These are phyloP conservation scores for Nerophis lumbriciformis DNA, from an alignment of 2,113 vertebrate species.

Conservation along the genomic window DNA sequence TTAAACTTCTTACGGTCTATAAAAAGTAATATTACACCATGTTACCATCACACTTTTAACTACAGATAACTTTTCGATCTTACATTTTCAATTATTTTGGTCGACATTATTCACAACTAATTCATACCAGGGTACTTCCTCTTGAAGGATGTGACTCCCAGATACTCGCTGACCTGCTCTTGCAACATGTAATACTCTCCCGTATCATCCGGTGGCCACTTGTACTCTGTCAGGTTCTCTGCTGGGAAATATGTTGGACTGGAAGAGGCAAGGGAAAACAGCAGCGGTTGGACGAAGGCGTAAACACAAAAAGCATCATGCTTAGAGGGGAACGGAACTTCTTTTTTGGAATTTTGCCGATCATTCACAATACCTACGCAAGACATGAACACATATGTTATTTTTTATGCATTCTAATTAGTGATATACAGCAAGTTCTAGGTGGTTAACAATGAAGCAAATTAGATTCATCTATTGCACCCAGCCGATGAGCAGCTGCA, in stretches of 20 bases:
- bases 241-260: slow-evolving; percentile 95
- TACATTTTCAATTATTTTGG: background rate
- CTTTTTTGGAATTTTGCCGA: too few species aligned
- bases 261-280: slow-evolving; percentile 14
- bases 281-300: background rate
- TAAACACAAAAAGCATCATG: background rate
- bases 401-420: too few species aligned
- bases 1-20: background rate
- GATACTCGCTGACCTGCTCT: slow-evolving; percentile 97
- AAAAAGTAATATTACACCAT: background rate
- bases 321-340: too few species aligned
- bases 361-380: too few species aligned
- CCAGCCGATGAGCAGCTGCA: too few species aligned
- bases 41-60: background rate
- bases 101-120: background rate
- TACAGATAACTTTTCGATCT: background rate
- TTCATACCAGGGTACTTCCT: slow-evolving; percentile 94
- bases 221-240: slow-evolving; percentile 96
- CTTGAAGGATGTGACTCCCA: slow-evolving; percentile 97
- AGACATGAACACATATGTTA: too few species aligned
- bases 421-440: too few species aligned
- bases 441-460: too few species aligned
- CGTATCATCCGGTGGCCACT: slow-evolving; percentile 93
- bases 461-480: too few species aligned
- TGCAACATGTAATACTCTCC: slow-evolving; percentile 99